Percentiles rank a stretch among this genome's conserved stretches.
Evolutionary conservation across 2,888 invertebrate species (phyloP).

Genomic region (Ditylenchus weischeri): DNA sequence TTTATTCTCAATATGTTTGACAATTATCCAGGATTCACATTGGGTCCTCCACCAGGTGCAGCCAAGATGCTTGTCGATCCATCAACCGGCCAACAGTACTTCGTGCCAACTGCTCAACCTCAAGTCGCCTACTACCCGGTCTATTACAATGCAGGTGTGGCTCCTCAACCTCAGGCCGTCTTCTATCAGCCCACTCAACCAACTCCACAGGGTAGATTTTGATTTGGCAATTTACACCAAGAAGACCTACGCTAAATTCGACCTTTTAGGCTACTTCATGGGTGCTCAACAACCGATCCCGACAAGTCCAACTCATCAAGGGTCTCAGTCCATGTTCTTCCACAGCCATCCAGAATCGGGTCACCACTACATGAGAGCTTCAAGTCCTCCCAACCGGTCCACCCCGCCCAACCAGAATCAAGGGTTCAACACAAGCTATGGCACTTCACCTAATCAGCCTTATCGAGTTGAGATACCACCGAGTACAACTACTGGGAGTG

Average conservation of each 20-base stretch:
- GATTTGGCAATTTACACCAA: not conserved
- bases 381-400: constrained; percentile 14
- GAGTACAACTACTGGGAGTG: constrained; percentile 17
- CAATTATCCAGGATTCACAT: not conserved
- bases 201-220: not conserved
- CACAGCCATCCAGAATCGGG: constrained; percentile 14
- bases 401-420: constrained; percentile 13
- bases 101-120: constrained; percentile 34
- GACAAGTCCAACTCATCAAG: constrained; percentile 14
- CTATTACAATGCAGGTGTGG: constrained; percentile 27
- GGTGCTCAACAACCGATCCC: constrained; percentile 3
- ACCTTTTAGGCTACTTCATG: constrained; percentile 7
- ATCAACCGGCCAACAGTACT: constrained; percentile 39
- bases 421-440: constrained; percentile 6
- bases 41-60: constrained; percentile 20
- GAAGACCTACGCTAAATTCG: not conserved
- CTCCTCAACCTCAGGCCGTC: constrained; percentile 21
- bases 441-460: constrained; percentile 8
- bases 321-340: constrained; percentile 15
- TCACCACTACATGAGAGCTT: constrained; percentile 13
- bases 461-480: constrained; percentile 38
- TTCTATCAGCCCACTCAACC: constrained; percentile 24
- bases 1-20: too few species aligned
- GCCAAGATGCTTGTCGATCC: constrained; percentile 37
- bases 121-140: constrained; percentile 32